These are phyloP conservation scores for Leptinotarsa defecta DNA, from an alignment of 1,140 invertebrate species.

Conservation along the genomic window DNA sequence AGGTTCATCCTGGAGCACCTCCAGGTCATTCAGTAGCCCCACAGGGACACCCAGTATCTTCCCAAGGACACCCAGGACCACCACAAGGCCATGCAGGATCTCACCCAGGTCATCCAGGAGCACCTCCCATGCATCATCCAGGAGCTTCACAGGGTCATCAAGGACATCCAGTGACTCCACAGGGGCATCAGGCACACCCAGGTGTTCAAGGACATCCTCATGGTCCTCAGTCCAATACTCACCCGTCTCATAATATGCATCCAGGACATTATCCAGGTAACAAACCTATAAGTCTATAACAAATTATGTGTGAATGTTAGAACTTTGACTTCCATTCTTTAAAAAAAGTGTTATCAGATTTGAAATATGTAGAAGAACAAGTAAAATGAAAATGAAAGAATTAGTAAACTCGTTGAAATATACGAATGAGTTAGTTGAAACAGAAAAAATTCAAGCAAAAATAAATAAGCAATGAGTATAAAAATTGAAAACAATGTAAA, in stretches of 20 bases:
- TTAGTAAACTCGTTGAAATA: no score
- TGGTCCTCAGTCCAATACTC: neutral
- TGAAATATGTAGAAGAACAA: no score
- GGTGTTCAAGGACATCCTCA: slow-evolving; percentile 9
- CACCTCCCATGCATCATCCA: slow-evolving; percentile 15
- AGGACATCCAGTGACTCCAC: slow-evolving; percentile 13
- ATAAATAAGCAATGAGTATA: no score
- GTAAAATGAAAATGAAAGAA: no score
- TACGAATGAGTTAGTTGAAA: no score
- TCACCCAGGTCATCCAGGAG: slow-evolving; percentile 36
- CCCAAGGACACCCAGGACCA: slow-evolving; percentile 16
- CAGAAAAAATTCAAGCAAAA: no score
- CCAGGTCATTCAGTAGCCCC: slow-evolving; percentile 31
- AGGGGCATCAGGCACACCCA: slow-evolving; percentile 10
- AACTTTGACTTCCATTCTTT: no score
- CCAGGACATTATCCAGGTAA: slow-evolving; percentile 15
- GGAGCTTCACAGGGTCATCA: slow-evolving; percentile 52
- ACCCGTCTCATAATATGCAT: slow-evolving; percentile 14
- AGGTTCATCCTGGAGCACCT: slow-evolving; percentile 12
- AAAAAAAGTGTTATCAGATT: no score
- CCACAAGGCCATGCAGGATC: neutral
- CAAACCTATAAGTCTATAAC: no score
- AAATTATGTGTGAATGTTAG: no score
- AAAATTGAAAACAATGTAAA: no score
- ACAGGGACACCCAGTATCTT: slow-evolving; percentile 29